Evolutionary conservation across 2,888 invertebrate species (phyloP), one percentile per base, ranked within the genome.

Genomic region (Drosophila bunnanda): DNA sequence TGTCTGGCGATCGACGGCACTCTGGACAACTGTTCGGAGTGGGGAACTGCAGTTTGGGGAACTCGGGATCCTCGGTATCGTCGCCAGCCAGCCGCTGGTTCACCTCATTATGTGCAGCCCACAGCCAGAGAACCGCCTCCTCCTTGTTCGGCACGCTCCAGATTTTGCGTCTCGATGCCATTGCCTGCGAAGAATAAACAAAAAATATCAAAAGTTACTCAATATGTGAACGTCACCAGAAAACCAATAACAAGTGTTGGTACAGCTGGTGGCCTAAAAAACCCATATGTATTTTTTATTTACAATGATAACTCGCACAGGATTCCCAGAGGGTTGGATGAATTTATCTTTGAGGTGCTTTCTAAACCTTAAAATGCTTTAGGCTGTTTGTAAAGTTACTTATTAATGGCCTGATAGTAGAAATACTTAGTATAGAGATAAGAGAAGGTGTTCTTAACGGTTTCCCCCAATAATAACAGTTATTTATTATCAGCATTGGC

Each of bases 51-150:
- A 96, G 93, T 92, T 99, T 99, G 0, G 97, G 98, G 92, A 96
- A 95, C 59, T 94, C 92, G 0, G 98, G 98, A 93, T 99, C 99
- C 92, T 99, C 98, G 1, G 98, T 97, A 5, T 93, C 77, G 91
- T 98, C 98, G 0, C 97, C 97, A 25, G 96, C 94, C 30, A 99
- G 93, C 78, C 99, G 94, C 76, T 95, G 93, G 92, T 99, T 99
- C 0, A 98, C 99, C 92, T 95, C 95, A 91, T 99, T 99, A 91
- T 99, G 99, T 0, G 97, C 96, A 83, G 94, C 94, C 99, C 99
- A 99, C 28, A 99, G 93, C 98, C 98, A 99, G 43, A 98, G 92
- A 1, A 98, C 94, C 17, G 95, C 95, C 70, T 97, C 96, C 64
- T 96, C 95, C 79, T 95, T 94, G 57, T 94, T 94, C 17, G 93